phyloP scores from a whole-genome alignment of 2,888 invertebrate genomes.

The Axea sp. region DNA sequence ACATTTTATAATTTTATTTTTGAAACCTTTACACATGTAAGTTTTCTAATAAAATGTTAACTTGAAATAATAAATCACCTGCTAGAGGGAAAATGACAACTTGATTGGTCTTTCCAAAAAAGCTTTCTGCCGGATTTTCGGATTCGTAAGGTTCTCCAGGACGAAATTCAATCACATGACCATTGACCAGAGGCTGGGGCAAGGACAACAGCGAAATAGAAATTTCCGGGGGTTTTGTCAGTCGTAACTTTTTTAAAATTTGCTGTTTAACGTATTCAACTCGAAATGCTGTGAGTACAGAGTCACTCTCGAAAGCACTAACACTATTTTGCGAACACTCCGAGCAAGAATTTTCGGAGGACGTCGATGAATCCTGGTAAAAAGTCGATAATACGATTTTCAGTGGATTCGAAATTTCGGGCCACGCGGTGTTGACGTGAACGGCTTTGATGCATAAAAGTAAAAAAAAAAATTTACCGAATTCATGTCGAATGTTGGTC shows the following conservation, averaged over 20 bases:
- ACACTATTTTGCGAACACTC: slow-evolving; percentile 71
- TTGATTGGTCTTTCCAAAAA: slow-evolving; percentile 91
- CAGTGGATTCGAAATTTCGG: slow-evolving; percentile 69
- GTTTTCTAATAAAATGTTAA: too few relatives aligned
- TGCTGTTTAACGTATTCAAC: slow-evolving; percentile 92
- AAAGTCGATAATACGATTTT: slow-evolving; percentile 72
- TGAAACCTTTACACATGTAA: too few relatives aligned
- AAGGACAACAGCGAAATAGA: slow-evolving; percentile 83
- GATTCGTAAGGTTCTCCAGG: slow-evolving; percentile 82
- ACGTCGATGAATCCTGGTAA: slow-evolving; percentile 62
- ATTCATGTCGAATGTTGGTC: slow-evolving; percentile 13
- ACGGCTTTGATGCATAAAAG: slow-evolving; percentile 5
- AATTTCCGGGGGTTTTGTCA: slow-evolving; percentile 87
- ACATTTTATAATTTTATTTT: too few relatives aligned
- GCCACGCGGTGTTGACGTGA: slow-evolving; percentile 63
- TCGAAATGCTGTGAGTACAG: slow-evolving; percentile 83
- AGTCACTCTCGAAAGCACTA: slow-evolving; percentile 70
- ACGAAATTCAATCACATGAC: slow-evolving; percentile 82
- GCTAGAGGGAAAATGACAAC: slow-evolving; percentile 90
- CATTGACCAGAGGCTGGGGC: slow-evolving; percentile 88
- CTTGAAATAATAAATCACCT: too few relatives aligned
- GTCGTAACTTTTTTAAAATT: slow-evolving; percentile 88
- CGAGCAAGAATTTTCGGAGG: slow-evolving; percentile 65
- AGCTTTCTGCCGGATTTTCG: slow-evolving; percentile 85
- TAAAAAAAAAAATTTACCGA: slow-evolving; percentile 57